Evolutionary conservation across 2,797 vertebrate species (phyloP).

Genomic region (Sparus aurata): DNA sequence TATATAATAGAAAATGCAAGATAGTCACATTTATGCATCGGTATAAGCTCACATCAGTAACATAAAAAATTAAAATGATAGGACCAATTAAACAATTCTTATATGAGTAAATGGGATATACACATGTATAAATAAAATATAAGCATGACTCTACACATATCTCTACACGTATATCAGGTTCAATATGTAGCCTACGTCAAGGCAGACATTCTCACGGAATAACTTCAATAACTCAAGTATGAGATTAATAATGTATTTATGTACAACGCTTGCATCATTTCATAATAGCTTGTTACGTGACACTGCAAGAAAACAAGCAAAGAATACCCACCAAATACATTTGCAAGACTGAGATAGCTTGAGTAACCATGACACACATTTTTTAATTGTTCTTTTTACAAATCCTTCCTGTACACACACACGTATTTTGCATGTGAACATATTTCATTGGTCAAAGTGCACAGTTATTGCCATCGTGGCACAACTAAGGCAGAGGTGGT

Average conservation of each 20-base stretch:
- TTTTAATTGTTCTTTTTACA: not conserved
- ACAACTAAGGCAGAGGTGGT: not conserved
- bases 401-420: slow-evolving; percentile 45
- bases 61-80: slow-evolving; percentile 2
- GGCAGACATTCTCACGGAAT: slow-evolving; percentile 17
- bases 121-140: slow-evolving; percentile 30
- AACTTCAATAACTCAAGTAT: slow-evolving; percentile 10
- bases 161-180: slow-evolving; percentile 2
- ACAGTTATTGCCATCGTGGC: not conserved
- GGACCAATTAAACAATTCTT: not conserved
- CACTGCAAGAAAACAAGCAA: not conserved
- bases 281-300: slow-evolving; percentile 4
- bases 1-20: slow-evolving; percentile 4
- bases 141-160: slow-evolving; percentile 9
- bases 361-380: not conserved
- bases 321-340: not conserved
- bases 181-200: slow-evolving; percentile 6
- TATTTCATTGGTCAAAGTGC: slow-evolving; percentile 40
- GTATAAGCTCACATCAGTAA: not conserved
- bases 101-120: not conserved
- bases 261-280: slow-evolving; percentile 2
- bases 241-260: slow-evolving; percentile 7
- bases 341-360: not conserved
- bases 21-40: not conserved
- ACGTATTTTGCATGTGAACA: not conserved